These are phyloP conservation scores for Tragopan temminckii DNA, from an alignment of 2,797 vertebrate genomes.

Conservation along the genomic window DNA sequence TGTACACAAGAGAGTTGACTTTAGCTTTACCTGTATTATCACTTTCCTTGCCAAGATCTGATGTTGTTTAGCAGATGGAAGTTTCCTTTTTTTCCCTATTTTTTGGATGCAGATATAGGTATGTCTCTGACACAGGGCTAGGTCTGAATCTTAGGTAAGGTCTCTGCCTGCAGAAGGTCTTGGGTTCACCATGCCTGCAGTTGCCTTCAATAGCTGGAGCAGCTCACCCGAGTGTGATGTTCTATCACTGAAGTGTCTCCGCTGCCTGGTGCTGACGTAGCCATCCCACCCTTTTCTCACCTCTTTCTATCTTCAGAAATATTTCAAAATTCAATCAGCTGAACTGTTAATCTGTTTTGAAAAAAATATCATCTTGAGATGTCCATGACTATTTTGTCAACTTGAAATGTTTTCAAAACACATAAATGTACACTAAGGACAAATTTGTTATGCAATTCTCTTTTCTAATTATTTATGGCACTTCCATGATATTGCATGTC, in stretches of 20 bases:
- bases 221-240: neutral
- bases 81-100: accelerated
- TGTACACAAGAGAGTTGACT: neutral
- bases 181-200: neutral
- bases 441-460: neutral
- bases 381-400: neutral
- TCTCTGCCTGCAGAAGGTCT: neutral
- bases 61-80: neutral
- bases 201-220: neutral
- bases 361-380: neutral
- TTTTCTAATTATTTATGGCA: constrained; percentile 1
- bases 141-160: neutral
- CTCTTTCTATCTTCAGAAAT: neutral
- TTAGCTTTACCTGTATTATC: neutral
- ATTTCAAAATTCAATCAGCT: neutral
- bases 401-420: neutral
- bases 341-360: neutral
- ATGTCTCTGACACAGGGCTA: neutral
- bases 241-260: neutral
- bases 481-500: neutral
- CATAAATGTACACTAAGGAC: neutral
- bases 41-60: neutral
- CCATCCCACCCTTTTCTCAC: neutral
- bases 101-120: neutral
- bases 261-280: neutral